Evolutionary conservation across 1,140 invertebrate species (phyloP), one percentile per base, ranked within the genome.

Genomic region (Acyrthosiphon pisum): DNA sequence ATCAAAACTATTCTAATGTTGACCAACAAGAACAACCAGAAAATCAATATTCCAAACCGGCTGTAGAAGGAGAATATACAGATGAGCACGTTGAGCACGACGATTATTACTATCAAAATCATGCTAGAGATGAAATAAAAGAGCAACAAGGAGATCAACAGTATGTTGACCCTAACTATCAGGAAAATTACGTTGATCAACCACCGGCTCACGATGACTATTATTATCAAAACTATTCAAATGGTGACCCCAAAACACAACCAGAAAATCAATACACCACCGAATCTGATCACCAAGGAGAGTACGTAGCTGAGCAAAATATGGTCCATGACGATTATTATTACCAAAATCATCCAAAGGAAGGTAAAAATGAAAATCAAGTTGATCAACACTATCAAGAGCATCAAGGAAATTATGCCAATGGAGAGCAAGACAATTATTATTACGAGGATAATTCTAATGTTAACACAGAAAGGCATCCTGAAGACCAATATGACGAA

Each of bases 391-490:
- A 87, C 48, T 87, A 87, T 87, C 18, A 26, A 6, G 86, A 41
- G 41, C 37, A 84, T 41, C 41, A 26, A 84, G 83, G 11, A 84
- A 84, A 84, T 84, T 84, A 84, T 23, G 9, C 4, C 9, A 41
- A 23, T 26, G 83, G 22, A 26, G 83, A 37, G 9, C 60, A 76
- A 23, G 30, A 76, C 6, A 60, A 90, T 90, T 90, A 90, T 68
- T 90, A 90, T 44, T 90, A 90, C 37, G 50, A 90, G 35, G 46
- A 90, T 60, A 60, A 90, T 90, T 41, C 88, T 26, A 56, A 90
- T 90, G 37, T n/a, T 8, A 60, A 60, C 37, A 6, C 7, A 90
- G 50, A 53, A 37, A 90, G 35, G 11, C 23, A 37, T 60, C 89
- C 53, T 1, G 14, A 35, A 3, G 35, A 20, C 20, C 35, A 90